Conservation (phyloP, 1,140 invertebrate genomes). For the Microplitis demolitor region DNA sequence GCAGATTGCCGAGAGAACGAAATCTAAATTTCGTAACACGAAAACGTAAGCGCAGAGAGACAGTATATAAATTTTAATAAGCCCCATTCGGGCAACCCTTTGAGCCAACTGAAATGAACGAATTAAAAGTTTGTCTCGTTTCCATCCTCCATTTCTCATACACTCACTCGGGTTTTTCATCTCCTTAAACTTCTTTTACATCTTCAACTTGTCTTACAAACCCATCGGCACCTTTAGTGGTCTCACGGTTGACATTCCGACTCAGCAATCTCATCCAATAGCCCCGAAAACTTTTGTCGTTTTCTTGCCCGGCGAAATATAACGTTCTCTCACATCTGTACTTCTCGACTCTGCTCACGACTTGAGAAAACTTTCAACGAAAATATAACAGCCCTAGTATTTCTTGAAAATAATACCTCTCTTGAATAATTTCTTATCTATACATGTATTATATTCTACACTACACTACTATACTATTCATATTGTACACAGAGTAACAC, state of each 20-base stretch:
- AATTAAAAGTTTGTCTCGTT: slow-evolving; percentile 56
- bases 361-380: no score
- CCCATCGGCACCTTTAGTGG: slow-evolving; percentile 42
- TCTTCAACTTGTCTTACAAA: not conserved
- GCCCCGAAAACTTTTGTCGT: slow-evolving; percentile 47
- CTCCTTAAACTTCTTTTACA: not conserved
- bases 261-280: slow-evolving; percentile 44
- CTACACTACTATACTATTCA: not conserved
- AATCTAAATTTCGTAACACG: not conserved
- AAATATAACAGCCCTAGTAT: no score
- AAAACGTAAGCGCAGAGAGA: slow-evolving; percentile 14
- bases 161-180: not conserved
- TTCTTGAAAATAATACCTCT: no score
- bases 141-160: not conserved
- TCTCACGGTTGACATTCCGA: slow-evolving; percentile 57
- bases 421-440: not conserved
- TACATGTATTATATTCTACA: not conserved
- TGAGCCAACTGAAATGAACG: slow-evolving; percentile 54
- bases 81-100: slow-evolving; percentile 50
- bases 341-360: no score
- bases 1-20: not conserved
- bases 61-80: slow-evolving; percentile 56
- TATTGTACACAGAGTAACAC: not conserved
- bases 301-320: slow-evolving; percentile 17
- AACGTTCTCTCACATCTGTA: slow-evolving; percentile 14